Evolutionary conservation across 1,140 invertebrate genomes (phyloP), one percentile per base, ranked within the genome.

Genomic region (Conopomorpha cramerella): DNA sequence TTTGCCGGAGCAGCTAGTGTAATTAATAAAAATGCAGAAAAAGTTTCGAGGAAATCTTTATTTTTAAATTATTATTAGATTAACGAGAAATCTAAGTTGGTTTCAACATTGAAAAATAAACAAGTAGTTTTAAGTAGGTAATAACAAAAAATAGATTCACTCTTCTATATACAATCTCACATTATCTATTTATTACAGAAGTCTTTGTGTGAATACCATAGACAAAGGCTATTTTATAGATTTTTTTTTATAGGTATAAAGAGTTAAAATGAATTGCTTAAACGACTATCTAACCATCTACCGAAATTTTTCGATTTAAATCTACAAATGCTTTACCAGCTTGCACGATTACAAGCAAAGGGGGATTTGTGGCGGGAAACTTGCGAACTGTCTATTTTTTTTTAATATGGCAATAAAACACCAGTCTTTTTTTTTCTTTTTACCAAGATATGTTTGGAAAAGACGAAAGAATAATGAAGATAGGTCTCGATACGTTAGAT

Each of bases 321-420:
- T 58, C 68, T 74, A 74, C 62, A 71, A 74, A 74, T 74, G 68
- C 68, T 71, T 73, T 38, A 49, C 60, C 67, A 74, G 68, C 68
- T 62, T 68, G 68, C 60, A 65, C 19, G 4, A 67, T 45, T 48
- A 63, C 68, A 74, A 74, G 68, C 68, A 59, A 62, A 36, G 34
- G 40, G 59, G 65, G 60, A 58, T 49, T 50, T 47, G 46, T 35
- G 46, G 40, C 49, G 47, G 45, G 28, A 23, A 10, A 4, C 10
- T 23, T 10, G 10, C 10, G 10, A 23, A 23, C 4, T 23, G 10
- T 10, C 19, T 23, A 23, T 4, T 23, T 37, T 31, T 35, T 35
- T 38, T 27, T 39, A 27, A 30, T 14, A 32, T 18, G 28, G 30
- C 19, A 36, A 41, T 31, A 30, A 27, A 30, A 23, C 10, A 6